These are phyloP conservation scores for Chironomus striatipennis DNA, from an alignment of 1,140 invertebrate species.

Conservation along the genomic window DNA sequence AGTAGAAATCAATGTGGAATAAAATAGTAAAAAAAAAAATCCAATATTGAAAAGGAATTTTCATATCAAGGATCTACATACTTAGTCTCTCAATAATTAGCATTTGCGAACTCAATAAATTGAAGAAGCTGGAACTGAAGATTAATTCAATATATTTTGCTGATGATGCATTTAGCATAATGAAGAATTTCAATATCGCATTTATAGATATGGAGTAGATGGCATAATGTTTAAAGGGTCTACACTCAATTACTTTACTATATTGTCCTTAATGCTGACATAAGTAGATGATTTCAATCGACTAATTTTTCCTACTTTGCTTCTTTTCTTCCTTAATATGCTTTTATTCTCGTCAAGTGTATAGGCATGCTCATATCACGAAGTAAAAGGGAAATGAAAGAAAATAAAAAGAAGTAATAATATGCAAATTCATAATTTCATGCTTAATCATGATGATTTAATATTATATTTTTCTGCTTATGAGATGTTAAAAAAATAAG, in stretches of 20 bases:
- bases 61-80: no score
- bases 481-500: no score
- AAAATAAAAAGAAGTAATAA: neutral
- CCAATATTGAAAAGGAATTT: no score
- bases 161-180: neutral
- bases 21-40: no score
- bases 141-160: neutral
- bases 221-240: constrained; percentile 1
- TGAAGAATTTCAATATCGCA: neutral
- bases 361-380: neutral
- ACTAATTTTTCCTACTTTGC: neutral
- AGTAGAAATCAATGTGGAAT: no score
- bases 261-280: constrained; percentile 17
- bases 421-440: constrained; percentile 9
- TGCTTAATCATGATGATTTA: constrained; percentile 13
- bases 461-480: neutral
- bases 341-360: neutral
- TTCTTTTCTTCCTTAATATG: neutral
- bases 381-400: neutral
- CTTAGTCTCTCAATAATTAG: no score
- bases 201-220: neutral
- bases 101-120: no score
- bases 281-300: constrained; percentile 20
- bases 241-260: neutral
- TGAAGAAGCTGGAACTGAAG: neutral